A percentile compares a stretch with the other conserved stretches of the same genome.
phyloP scores from a whole-genome alignment of 2,888 invertebrate species.

The Patella depressa region DNA sequence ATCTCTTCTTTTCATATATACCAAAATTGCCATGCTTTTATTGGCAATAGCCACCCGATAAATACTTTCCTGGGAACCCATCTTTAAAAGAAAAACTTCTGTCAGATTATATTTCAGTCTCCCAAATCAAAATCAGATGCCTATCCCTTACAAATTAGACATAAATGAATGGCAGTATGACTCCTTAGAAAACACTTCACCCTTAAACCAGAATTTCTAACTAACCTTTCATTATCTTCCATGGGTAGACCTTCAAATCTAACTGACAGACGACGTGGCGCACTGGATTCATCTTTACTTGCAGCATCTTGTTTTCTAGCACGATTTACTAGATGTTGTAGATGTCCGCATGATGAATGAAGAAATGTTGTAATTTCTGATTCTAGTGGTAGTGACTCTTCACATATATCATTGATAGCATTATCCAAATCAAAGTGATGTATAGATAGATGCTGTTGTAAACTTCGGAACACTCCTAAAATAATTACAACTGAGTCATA shows the following conservation, averaged over 20 bases:
- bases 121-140: too few relatives aligned
- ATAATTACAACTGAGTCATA: constrained; percentile 1
- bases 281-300: constrained; percentile 17
- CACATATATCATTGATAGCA: constrained; percentile 80
- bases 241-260: constrained; percentile 41
- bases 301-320: constrained; percentile 31
- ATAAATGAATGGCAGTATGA: not conserved
- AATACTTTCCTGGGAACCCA: too few relatives aligned
- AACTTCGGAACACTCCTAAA: constrained; percentile 73
- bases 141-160: too few relatives aligned
- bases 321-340: constrained; percentile 53
- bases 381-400: constrained; percentile 77
- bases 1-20: too few relatives aligned
- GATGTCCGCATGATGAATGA: constrained; percentile 70
- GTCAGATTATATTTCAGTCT: too few relatives aligned
- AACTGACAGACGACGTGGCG: constrained; percentile 32
- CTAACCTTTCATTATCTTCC: constrained; percentile 41
- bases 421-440: constrained; percentile 79
- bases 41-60: too few relatives aligned
- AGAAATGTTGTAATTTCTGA: constrained; percentile 81
- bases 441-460: constrained; percentile 76
- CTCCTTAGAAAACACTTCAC: not conserved
- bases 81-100: too few relatives aligned
- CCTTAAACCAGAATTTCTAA: not conserved
- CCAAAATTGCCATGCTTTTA: too few relatives aligned